Percentiles rank a stretch among this genome's conserved stretches.
Evolutionary conservation across 37 sponge, comb jelly and placozoan species (phyloP).

Genomic region (Hormiphora californensis): DNA sequence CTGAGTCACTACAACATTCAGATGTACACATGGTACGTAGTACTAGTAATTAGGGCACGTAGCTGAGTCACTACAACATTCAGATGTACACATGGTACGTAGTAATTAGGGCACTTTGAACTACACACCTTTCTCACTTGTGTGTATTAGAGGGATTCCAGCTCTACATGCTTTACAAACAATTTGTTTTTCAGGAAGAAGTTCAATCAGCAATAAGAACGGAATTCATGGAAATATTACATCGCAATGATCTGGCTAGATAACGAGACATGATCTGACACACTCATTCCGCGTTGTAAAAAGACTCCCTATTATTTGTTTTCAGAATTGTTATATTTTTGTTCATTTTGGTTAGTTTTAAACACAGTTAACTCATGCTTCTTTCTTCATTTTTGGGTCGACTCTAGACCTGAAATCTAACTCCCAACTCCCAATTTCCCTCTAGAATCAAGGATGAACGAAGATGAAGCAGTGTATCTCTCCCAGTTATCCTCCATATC

Average conservation of each 20-base stretch:
- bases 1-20: not conserved
- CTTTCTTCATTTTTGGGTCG: too few relatives aligned
- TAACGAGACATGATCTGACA: too few relatives aligned
- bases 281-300: too few relatives aligned
- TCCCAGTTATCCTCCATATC: constrained; percentile 7
- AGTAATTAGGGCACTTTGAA: too few relatives aligned
- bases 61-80: too few relatives aligned
- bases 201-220: not conserved
- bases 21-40: not conserved
- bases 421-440: not conserved
- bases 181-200: not conserved
- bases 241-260: not conserved
- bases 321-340: too few relatives aligned
- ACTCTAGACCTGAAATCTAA: too few relatives aligned
- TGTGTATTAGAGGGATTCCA: not conserved
- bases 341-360: too few relatives aligned
- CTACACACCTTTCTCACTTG: not conserved
- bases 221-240: not conserved
- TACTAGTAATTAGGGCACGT: not conserved
- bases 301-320: too few relatives aligned
- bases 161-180: not conserved
- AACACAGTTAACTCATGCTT: too few relatives aligned
- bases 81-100: too few relatives aligned
- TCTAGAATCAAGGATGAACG: constrained; percentile 2
- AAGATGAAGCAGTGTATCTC: constrained; percentile 42